Evolutionary conservation across 2,888 invertebrate genomes (phyloP).

Genomic region (Carabus problematicus): DNA sequence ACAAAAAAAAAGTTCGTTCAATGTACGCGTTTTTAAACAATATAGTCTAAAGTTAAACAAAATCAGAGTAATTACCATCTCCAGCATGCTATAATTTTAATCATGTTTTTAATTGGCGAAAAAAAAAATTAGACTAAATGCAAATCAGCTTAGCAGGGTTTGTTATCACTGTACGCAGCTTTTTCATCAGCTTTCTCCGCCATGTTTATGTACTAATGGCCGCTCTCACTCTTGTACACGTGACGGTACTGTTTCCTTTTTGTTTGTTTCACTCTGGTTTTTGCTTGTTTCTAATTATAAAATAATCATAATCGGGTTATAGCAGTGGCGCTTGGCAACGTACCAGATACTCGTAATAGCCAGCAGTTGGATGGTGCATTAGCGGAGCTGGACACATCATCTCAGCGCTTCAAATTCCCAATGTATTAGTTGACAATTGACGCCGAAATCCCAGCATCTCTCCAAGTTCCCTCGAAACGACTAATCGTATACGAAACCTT

Average conservation of each 20-base stretch:
- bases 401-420: no score
- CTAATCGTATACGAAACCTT: no score
- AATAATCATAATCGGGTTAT: conserved; percentile 33
- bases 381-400: neutral
- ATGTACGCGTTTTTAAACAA: neutral
- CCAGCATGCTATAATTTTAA: conserved; percentile 10
- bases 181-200: conserved; percentile 5
- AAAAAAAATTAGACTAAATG: conserved; percentile 15
- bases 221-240: neutral
- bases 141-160: conserved; percentile 22
- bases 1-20: no score
- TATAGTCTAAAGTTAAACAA: conserved; percentile 1
- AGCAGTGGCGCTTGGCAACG: neutral
- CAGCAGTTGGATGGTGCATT: conserved; percentile 12
- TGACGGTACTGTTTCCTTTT: neutral
- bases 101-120: conserved; percentile 18
- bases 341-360: conserved; percentile 3
- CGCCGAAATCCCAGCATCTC: no score
- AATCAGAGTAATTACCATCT: conserved; percentile 9
- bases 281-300: conserved; percentile 26
- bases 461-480: no score
- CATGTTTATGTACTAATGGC: neutral
- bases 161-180: neutral
- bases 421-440: no score
- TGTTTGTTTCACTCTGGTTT: conserved; percentile 10